Base-by-base conservation (phyloP, 2,113 vertebrate genomes). In the Oreotragus oreotragus region DNA sequence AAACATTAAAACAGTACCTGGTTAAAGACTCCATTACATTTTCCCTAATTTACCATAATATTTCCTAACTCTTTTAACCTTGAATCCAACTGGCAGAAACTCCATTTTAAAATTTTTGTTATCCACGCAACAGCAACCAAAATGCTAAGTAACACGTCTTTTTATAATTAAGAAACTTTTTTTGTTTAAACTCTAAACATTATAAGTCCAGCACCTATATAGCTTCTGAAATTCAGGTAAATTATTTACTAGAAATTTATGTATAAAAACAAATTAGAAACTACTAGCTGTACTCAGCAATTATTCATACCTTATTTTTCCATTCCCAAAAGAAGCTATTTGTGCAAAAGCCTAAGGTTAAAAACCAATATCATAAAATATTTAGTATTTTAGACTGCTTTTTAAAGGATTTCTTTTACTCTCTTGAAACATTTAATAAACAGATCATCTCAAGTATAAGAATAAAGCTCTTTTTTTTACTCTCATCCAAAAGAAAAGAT, bases 361-460 rank as follows among this genome's bases (percentile, higher is more conserved):
- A 73, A 92, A 96, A 92, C 43, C 5, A 91, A 2, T 64, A 84
- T 76, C 30, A 92, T 79, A 95, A 98, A 97, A 87, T 83, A 91
- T 87, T 93, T 80, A 94, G 23, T 28, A 73, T 43, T 92, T 94
- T 86, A 97, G 45, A 89, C n/a, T 93, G 43, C 58, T 88, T 97
- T 94, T 89, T 92, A 81, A 95, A 95, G 33, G 43, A 94, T 49
- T 91, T 57, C 33, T 45, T 93, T 93, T 87, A 91, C 33, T 80
- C n/a, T 93, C 94, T 84, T 91, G 49, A 89, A 97, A 96, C 51
- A 93, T 81, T 94, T 94, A 96, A 84, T 64, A 90, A 96, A 94
- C 53, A 90, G n/a, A 91, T 43, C 80, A 93, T 91, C 25, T 86
- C 57, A 96, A 58, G n/a, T 76, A 85, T 81, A 90, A 95, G 97